Evolutionary conservation across 1,140 invertebrate genomes (phyloP), one percentile per base, ranked within the genome.

Genomic region (Penaeus chinensis): DNA sequence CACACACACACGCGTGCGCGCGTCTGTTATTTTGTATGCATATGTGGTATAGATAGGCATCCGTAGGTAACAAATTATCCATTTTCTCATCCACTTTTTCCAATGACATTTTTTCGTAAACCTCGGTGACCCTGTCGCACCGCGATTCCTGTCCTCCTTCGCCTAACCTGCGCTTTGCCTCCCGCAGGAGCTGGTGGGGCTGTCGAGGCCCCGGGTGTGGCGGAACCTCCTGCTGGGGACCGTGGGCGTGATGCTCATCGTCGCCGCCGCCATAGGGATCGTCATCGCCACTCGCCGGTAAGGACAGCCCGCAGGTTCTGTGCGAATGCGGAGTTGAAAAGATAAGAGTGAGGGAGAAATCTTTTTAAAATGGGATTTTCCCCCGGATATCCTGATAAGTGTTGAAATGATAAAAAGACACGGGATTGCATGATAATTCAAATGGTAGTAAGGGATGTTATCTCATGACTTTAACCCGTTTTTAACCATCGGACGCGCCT

Each of bases 181-280:
- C 22, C 47, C 18, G 1, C 85, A 89, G 89, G 89, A 89, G 66
- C 77, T 87, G 24, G 89, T 87, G n/a, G 85, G 85, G 66, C 85
- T 81, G 65, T 66, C 85, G 71, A 47, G 85, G 54, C 81, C 89
- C 0, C 82, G 89, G 78, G 82, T 89, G 54, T 89, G 89, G 89
- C 24, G 89, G 42, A 87, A 85, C 61, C 71, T 89, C 27, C 76
- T 89, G 62, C 60, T 84, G 78, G 89, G 81, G n/a, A 87, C 89
- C 20, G 82, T 89, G 4, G 85, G 85, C n/a, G 85, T 89, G 27
- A 89, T 89, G 89, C 82, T 89, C 22, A 47, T 89, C 22, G 85
- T 87, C 42, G 85, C 89, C 5, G 82, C 83, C 47, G 86, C 74
- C 65, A 87, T 89, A 32, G 89, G 85, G 20, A 85, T 82, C n/a